A percentile compares a stretch with the other conserved stretches of the same genome.
phyloP scores from a whole-genome alignment of 2,888 invertebrate species.

The Conops quadrifasciatus region DNA sequence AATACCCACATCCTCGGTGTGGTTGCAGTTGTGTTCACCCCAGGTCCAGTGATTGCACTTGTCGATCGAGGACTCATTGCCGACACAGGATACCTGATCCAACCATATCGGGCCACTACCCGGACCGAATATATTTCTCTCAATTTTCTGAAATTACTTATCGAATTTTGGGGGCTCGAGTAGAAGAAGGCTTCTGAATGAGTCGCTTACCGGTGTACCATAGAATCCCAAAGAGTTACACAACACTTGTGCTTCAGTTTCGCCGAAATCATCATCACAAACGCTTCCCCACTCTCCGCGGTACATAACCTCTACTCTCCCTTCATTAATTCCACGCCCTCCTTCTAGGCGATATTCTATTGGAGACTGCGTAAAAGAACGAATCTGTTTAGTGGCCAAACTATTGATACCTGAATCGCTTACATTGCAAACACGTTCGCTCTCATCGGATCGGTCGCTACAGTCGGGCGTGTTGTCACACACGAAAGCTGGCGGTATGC shows the following conservation, averaged over 20 bases:
- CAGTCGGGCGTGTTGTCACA: constrained; percentile 75
- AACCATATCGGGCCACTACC: constrained; percentile 76
- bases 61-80: constrained; percentile 72
- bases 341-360: constrained; percentile 71
- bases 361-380: constrained; percentile 54
- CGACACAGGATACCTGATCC: constrained; percentile 74
- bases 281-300: constrained; percentile 79
- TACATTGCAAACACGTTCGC: constrained; percentile 70
- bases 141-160: constrained; percentile 49
- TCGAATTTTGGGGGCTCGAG: too few species aligned
- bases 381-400: background rate
- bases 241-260: constrained; percentile 72
- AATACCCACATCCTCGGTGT: constrained; percentile 77
- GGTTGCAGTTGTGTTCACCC: constrained; percentile 77
- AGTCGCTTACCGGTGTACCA: constrained; percentile 64
- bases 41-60: constrained; percentile 74
- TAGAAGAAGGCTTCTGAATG: background rate
- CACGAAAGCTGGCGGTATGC: constrained; percentile 71
- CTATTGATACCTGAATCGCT: constrained; percentile 41
- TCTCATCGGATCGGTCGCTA: constrained; percentile 73
- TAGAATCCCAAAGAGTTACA: constrained; percentile 70
- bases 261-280: constrained; percentile 80
- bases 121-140: constrained; percentile 59
- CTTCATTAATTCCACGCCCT: constrained; percentile 69
- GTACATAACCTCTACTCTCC: constrained; percentile 75